These are phyloP conservation scores for Bombylius major DNA, from an alignment of 2,888 invertebrate species.

Conservation along the genomic window DNA sequence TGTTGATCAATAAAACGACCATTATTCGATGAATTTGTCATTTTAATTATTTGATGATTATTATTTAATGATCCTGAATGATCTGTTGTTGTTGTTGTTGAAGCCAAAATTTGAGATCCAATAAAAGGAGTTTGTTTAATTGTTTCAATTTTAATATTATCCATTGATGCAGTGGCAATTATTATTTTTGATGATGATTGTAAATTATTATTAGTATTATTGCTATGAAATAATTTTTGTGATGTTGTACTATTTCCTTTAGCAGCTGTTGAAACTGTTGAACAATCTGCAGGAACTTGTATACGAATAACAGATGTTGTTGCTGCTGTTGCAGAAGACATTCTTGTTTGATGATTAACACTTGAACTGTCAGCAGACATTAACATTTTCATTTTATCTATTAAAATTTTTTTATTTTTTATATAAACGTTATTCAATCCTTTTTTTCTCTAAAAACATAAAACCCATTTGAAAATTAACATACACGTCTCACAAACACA, in stretches of 20 bases:
- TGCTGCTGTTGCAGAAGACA: neutral
- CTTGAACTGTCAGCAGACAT: slow-evolving; percentile 38
- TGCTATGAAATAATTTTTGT: neutral
- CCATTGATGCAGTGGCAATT: neutral
- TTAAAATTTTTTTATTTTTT: neutral
- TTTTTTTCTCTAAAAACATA: neutral
- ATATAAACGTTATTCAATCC: neutral
- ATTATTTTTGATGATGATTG: neutral
- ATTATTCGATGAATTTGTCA: neutral
- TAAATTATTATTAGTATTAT: neutral
- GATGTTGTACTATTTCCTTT: neutral
- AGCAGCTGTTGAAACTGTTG: neutral
- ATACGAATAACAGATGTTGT: slow-evolving; percentile 4
- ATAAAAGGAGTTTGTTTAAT: no score
- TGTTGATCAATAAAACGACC: neutral
- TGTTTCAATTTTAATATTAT: no score
- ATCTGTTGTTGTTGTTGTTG: no score
- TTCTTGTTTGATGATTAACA: slow-evolving; percentile 17
- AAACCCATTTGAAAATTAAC: no score
- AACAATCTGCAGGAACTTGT: slow-evolving; percentile 1
- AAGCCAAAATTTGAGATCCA: no score
- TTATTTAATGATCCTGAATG: no score
- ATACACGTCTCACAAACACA: no score
- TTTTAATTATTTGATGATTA: no score
- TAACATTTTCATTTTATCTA: slow-evolving; percentile 27